Base-by-base conservation (phyloP, 2,888 invertebrate species). In the Plusia festucae region DNA sequence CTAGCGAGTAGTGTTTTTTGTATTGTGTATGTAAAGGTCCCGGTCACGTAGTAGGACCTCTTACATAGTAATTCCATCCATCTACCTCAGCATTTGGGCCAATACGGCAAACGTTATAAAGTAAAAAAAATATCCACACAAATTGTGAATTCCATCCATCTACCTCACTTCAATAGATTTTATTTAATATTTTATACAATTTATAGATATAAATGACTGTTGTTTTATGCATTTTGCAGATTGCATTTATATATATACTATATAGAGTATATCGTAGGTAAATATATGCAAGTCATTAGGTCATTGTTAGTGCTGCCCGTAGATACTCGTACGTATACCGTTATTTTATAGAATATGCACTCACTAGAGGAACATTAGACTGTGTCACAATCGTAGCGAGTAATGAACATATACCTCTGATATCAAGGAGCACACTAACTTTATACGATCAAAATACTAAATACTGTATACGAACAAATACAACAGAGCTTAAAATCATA, bases 61-160 rank as follows among this genome's bases (percentile, higher is more conserved):
- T 91, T 91, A 90, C 93, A 93, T 94, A 91, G 93, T 93, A 92
- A 95, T 95, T 95, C 95, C 95, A 95, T 95, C 95, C 95, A 94
- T 93, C 95, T 95, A 95, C 95, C 95, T 95, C 95, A 95, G 92
- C 91, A 91, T 93, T 93, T 91, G 93, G 93, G 94, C 94, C 94
- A 91, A 93, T 90, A 88, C 91, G 93, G 94, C 95, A 79, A 78
- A 88, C 90, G 90, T 92, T 90, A 88, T 91, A 88, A 88, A 88
- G 86, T 78, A 68, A 75, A 30, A 24, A 86, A 89, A 86, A 91
- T 92, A 94, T 94, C 94, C 94, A 95, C 93, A 93, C 93, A 94
- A 94, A 94, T 90, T 94, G 93, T 95, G 95, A 95, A 96, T 96
- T 96, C 96, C 96, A 96, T 96, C 96, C 96, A 96, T 95, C 96